A percentile compares a stretch with the other conserved stretches of the same genome.
Conservation (phyloP, 1,140 invertebrate genomes). For the Lithobius niger region DNA sequence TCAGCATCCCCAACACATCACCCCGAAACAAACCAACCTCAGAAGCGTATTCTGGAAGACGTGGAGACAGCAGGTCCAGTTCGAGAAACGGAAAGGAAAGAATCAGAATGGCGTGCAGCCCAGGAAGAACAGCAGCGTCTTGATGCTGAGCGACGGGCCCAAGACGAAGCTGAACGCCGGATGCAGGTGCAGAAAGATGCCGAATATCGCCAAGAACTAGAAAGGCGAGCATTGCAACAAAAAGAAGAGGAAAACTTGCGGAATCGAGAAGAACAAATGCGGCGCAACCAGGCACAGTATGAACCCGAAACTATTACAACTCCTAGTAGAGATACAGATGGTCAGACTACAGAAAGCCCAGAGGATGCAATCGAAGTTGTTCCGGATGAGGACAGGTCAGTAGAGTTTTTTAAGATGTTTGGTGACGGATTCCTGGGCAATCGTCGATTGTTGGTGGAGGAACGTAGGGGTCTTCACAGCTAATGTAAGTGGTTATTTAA, state of each 20-base stretch:
- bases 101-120: neutral
- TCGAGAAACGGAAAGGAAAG: neutral
- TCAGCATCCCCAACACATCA: neutral
- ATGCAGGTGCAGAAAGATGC: constrained; percentile 1
- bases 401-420: no score
- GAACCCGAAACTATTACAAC: neutral
- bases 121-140: neutral
- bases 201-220: neutral
- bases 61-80: neutral
- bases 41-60: neutral
- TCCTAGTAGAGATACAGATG: no score
- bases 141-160: neutral
- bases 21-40: neutral
- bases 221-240: neutral
- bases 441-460: no score
- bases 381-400: neutral
- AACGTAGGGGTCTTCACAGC: no score
- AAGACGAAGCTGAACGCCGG: neutral
- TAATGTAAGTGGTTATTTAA: no score
- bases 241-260: neutral
- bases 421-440: no score
- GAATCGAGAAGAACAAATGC: neutral
- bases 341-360: neutral
- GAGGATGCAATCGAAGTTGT: neutral
- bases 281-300: neutral